Evolutionary conservation across 2,113 vertebrate species (phyloP), one percentile per base, ranked within the genome.

Genomic region (Passer montanus): DNA sequence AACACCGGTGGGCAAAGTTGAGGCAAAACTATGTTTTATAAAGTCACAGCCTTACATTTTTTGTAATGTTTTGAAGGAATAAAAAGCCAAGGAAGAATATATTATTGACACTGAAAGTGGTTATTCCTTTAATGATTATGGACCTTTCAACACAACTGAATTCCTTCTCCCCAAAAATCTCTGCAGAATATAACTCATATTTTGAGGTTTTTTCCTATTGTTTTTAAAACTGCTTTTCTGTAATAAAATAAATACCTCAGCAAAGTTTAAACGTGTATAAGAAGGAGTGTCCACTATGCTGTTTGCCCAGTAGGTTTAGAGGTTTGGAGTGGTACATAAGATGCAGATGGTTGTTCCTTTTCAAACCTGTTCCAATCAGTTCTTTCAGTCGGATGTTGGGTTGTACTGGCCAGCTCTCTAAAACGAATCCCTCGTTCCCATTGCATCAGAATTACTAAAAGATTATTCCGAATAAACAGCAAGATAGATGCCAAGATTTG

Each of bases 211-310:
- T 87, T 95, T 49, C 70, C 80, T 84, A 15, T 75, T 84, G 64
- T 82, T 96, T 94, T 84, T 60, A 64, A 84, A 82, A 68, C 96
- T 82, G 56, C 70, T 95, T 90, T 94, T 96, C 93, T 84, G 92
- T 94, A 93, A 91, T 91, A 93, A 84, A 95, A 90, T 58, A 96
- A 97, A 97, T 97, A 97, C 97, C 97, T 97, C 97, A 97, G 84
- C 93, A 91, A 97, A 94, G 52, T 86, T 95, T 87, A 90, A 85
- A 53, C 86, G 74, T 50, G 66, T 92, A 4, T 93, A 87, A 95
- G 92, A 75, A 89, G 0, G 4, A 94, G 85, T 58, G 70, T 37
- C 82, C 77, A 56, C 67, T 16, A 52, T 28, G 73, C 96, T 95
- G 91, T 96, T 93, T 96, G 89, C 96, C 96, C 89, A 21, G 90